A percentile compares a stretch with the other conserved stretches of the same genome.
Conservation (phyloP, 1,140 invertebrate genomes). For the Pantala flavescens region DNA sequence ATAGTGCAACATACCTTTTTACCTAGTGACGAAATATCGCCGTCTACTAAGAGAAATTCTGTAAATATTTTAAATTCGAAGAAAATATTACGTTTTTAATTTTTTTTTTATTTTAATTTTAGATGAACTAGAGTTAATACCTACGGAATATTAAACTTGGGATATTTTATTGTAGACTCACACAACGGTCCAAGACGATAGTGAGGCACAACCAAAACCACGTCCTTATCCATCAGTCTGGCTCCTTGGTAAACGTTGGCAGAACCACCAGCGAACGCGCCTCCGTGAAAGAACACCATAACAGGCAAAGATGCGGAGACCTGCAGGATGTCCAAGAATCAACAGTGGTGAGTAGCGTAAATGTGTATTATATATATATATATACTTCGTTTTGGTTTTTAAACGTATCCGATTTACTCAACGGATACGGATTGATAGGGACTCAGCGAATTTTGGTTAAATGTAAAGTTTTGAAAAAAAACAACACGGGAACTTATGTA, state of each 20-base stretch:
- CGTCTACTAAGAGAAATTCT: not conserved
- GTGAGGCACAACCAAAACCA: slow-evolving; percentile 31
- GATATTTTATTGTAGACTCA: slow-evolving; percentile 21
- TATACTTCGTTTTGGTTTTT: not conserved
- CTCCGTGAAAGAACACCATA: slow-evolving; percentile 21
- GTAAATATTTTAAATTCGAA: not conserved
- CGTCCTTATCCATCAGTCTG: slow-evolving; percentile 29
- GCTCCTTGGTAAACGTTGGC: slow-evolving; percentile 17
- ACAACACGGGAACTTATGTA: too few relatives aligned
- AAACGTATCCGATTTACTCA: not conserved
- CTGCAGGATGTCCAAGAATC: slow-evolving; percentile 19
- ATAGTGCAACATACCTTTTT: not conserved
- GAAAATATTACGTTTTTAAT: not conserved
- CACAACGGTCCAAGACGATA: slow-evolving; percentile 34
- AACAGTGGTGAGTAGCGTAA: not conserved
- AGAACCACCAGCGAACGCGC: slow-evolving; percentile 11
- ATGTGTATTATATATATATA: not conserved
- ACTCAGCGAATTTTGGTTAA: not conserved
- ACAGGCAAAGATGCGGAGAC: slow-evolving; percentile 19
- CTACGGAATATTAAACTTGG: too few relatives aligned
- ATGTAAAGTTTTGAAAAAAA: too few relatives aligned
- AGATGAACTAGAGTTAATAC: not conserved
- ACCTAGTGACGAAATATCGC: not conserved
- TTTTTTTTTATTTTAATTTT: not conserved
- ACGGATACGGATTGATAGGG: not conserved